Percentiles rank a stretch among this genome's conserved stretches.
Conservation (phyloP, 2,888 invertebrate species). For the Idaea straminata region DNA sequence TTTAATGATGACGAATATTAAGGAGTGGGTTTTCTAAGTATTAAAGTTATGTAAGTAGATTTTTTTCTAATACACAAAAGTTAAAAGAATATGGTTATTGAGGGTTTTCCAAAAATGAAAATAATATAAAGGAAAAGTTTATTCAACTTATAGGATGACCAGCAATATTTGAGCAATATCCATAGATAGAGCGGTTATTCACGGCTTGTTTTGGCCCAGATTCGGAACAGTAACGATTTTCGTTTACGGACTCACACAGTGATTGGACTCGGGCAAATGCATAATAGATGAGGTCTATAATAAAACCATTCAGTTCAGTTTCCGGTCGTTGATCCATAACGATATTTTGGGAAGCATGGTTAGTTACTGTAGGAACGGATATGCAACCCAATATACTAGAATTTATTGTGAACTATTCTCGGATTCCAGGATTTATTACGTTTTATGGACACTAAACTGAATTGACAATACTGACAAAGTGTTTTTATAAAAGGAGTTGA, state of each 20-base stretch:
- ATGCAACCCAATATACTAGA: constrained; percentile 23
- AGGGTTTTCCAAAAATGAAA: not conserved
- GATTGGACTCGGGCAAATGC: constrained; percentile 63
- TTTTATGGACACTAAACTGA: constrained; percentile 1
- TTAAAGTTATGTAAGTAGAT: constrained; percentile 8
- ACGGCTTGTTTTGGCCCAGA: constrained; percentile 34
- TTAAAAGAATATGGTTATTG: not conserved
- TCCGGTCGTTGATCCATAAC: constrained; percentile 57
- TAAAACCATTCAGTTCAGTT: constrained; percentile 58
- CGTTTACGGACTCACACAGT: constrained; percentile 52
- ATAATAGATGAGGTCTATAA: constrained; percentile 74
- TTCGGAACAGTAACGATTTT: constrained; percentile 66
- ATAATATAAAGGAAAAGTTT: constrained; percentile 4
- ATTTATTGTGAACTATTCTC: constrained; percentile 33
- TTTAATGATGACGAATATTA: constrained; percentile 4
- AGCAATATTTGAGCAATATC: constrained; percentile 6
- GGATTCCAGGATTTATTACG: constrained; percentile 17
- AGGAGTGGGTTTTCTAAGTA: constrained; percentile 10
- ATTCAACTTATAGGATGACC: constrained; percentile 9
- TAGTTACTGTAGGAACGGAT: constrained; percentile 46
- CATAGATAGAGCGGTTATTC: not conserved
- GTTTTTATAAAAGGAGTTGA: not conserved
- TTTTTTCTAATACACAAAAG: not conserved
- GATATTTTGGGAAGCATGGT: constrained; percentile 61
- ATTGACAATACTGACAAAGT: not conserved